These are phyloP conservation scores for Xylota segnis DNA, from an alignment of 2,888 invertebrate species.

Conservation along the genomic window DNA sequence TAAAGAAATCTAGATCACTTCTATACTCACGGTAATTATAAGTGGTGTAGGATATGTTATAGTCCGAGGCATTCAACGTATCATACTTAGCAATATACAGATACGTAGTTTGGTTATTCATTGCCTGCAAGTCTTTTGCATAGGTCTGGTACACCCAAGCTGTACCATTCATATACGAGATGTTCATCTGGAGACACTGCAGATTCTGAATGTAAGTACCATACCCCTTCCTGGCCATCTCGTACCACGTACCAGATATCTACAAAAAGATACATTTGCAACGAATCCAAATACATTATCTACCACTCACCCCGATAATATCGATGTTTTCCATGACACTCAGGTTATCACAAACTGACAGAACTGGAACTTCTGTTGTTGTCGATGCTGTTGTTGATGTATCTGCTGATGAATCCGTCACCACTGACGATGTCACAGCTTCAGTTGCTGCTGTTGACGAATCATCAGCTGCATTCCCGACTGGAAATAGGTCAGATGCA, in stretches of 20 bases:
- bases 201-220: constrained; percentile 40
- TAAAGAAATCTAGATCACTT: too few species aligned
- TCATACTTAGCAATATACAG: constrained; percentile 18
- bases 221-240: constrained; percentile 40
- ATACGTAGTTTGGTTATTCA: constrained; percentile 7
- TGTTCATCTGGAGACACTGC: constrained; percentile 56
- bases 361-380: not conserved
- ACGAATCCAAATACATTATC: not conserved
- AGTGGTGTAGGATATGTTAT: constrained; percentile 16
- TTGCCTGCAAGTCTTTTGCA: not conserved
- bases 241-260: constrained; percentile 55
- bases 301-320: not conserved
- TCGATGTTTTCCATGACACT: constrained; percentile 34
- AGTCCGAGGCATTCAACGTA: constrained; percentile 16
- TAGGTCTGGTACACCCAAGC: constrained; percentile 39
- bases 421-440: not conserved
- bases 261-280: not conserved
- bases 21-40: constrained; percentile 37
- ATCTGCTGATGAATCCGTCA: not conserved
- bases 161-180: constrained; percentile 39
- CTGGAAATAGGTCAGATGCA: not conserved
- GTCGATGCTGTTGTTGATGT: not conserved
- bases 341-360: constrained; percentile 5
- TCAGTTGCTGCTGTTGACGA: not conserved
- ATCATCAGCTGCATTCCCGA: not conserved